These are phyloP conservation scores for Nyctereutes procyonoides DNA, from an alignment of 2,113 vertebrate species.

Conservation along the genomic window DNA sequence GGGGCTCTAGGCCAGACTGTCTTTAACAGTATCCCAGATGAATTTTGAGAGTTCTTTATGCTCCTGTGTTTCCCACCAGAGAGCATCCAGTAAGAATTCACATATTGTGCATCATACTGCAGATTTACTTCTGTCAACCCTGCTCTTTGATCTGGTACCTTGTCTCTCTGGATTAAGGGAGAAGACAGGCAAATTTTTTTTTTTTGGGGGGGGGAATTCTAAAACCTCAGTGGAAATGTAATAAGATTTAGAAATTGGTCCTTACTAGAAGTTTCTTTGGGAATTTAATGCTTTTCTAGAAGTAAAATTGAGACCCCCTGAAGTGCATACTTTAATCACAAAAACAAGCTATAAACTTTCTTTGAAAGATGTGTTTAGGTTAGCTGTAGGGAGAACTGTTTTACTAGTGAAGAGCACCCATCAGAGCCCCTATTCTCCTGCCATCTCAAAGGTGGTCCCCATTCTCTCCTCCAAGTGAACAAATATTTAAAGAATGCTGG, in stretches of 20 bases:
- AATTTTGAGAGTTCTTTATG: background rate
- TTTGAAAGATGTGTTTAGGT: background rate
- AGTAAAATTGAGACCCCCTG: background rate
- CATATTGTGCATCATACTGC: too few species aligned
- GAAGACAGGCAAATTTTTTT: background rate
- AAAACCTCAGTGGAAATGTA: background rate
- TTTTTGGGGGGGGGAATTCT: background rate
- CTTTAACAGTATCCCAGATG: background rate
- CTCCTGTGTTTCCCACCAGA: background rate
- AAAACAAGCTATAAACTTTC: background rate
- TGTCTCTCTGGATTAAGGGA: background rate
- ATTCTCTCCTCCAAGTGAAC: background rate
- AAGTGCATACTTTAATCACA: background rate
- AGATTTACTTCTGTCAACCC: background rate
- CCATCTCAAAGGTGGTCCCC: background rate
- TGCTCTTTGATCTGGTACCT: background rate
- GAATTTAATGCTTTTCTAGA: background rate
- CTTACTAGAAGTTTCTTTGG: background rate
- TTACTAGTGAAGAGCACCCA: background rate
- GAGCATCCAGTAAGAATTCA: background rate
- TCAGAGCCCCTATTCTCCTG: background rate
- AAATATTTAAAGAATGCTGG: background rate
- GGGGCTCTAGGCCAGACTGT: background rate
- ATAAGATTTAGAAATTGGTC: background rate
- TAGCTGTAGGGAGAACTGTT: background rate